Percentiles rank a stretch among this genome's conserved stretches.
Conservation (phyloP, 2,113 vertebrate genomes). For the Pollimyrus isidori region DNA sequence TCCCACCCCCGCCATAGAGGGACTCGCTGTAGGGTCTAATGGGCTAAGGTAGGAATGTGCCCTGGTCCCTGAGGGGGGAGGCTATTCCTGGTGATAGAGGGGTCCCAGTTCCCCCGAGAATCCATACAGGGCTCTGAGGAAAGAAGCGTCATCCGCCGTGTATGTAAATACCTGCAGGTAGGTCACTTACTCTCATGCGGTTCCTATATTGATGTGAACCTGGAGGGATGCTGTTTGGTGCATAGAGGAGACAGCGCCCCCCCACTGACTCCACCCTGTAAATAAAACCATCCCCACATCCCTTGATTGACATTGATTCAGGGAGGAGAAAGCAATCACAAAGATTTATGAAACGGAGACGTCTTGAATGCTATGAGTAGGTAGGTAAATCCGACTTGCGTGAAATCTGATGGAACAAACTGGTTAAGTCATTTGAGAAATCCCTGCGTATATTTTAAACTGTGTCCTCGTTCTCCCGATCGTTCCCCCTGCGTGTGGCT, state of each 20-base stretch:
- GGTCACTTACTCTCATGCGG: background rate
- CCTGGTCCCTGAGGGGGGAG: background rate
- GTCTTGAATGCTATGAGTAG: background rate
- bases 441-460: background rate
- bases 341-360: background rate
- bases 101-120: background rate
- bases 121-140: background rate
- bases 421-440: background rate
- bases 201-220: background rate
- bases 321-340: background rate
- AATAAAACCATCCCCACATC: background rate
- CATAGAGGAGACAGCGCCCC: background rate
- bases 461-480: background rate
- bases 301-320: background rate
- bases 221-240: background rate
- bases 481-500: background rate
- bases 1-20: background rate
- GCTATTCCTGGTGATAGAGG: background rate
- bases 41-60: background rate
- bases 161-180: background rate
- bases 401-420: background rate
- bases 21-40: background rate
- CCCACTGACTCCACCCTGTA: background rate
- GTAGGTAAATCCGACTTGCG: background rate
- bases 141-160: background rate